Evolutionary conservation across 2,888 invertebrate species (phyloP), one percentile per base, ranked within the genome.

Genomic region (Phania funesta): DNA sequence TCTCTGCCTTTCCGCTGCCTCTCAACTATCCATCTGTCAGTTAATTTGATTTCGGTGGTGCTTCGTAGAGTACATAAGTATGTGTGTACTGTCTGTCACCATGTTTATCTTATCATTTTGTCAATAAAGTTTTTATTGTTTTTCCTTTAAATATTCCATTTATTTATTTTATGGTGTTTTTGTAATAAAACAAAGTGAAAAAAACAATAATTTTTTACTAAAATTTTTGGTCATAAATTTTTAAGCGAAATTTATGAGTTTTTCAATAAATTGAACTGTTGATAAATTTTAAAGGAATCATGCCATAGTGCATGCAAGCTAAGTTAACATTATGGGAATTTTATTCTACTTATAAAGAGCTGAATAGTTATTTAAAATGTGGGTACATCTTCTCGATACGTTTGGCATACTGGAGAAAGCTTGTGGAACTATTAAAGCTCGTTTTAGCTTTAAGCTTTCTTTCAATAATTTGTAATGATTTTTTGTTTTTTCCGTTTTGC

Each of bases 41-140:
- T n/a, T n/a, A n/a, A n/a, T n/a, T n/a, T n/a, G n/a, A n/a, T n/a
- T n/a, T n/a, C n/a, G n/a, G n/a, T n/a, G n/a, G n/a, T n/a, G n/a
- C n/a, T n/a, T n/a, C n/a, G 32, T 29, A 24, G 46, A 8, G 13
- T 9, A 7, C 7, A 38, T n/a, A 13, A 29, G 7, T 41, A n/a
- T 16, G 7, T 24, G 38, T 18, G 41, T 58, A n/a, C 18, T 26
- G 3, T 48, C 32, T 35, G 38, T 73, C 29, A 46, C 62, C 18
- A 74, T 64, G 18, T 18, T 48, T 65, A 76, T 76, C 76, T 68
- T 60, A 68, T 76, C 67, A 52, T 48, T 60, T 41, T 58, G 48
- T 68, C 54, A 67, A 76, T 76, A 60, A 67, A 75, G 41, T 67
- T 74, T 75, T 18, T 48, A 32, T 24, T 32, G 46, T 65, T 44